These are phyloP conservation scores for Ylistrum balloti DNA, from an alignment of 1,140 invertebrate genomes.

Conservation along the genomic window DNA sequence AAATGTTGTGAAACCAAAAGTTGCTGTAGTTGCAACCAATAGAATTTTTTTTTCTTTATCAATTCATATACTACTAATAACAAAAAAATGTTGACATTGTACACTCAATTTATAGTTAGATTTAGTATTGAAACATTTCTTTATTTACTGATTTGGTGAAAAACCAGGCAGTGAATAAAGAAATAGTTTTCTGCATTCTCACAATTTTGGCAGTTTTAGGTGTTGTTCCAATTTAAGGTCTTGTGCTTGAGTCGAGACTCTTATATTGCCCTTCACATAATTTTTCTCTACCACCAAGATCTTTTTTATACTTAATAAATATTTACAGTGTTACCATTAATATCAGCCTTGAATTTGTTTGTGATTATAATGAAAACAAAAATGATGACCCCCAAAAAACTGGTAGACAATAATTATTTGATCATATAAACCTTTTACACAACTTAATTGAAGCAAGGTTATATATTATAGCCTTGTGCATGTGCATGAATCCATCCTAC, in stretches of 20 bases:
- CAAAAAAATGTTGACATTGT: constrained; percentile 44
- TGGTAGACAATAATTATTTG: no score
- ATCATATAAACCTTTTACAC: no score
- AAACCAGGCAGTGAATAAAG: constrained; percentile 9
- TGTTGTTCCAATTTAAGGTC: constrained; percentile 62
- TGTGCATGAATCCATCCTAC: no score
- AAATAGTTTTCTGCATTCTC: constrained; percentile 51
- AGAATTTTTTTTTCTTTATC: constrained; percentile 42
- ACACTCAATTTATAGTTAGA: constrained; percentile 43
- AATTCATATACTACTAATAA: constrained; percentile 35
- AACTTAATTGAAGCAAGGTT: no score
- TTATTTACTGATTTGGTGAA: neutral
- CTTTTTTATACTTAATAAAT: constrained; percentile 68
- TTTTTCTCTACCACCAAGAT: constrained; percentile 67
- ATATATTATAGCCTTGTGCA: no score
- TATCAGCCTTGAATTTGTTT: neutral
- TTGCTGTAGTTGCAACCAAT: constrained; percentile 13
- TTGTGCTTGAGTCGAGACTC: constrained; percentile 59
- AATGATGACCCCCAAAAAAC: no score
- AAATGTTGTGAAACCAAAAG: constrained; percentile 36
- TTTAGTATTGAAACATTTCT: constrained; percentile 46
- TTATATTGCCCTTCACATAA: constrained; percentile 63
- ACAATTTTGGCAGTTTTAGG: constrained; percentile 62
- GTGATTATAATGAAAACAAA: neutral
- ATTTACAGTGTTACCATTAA: constrained; percentile 50